A percentile compares a stretch with the other conserved stretches of the same genome.
These are phyloP conservation scores for Odocoileus virginianus DNA, from an alignment of 2,113 vertebrate genomes.

Conservation along the genomic window DNA sequence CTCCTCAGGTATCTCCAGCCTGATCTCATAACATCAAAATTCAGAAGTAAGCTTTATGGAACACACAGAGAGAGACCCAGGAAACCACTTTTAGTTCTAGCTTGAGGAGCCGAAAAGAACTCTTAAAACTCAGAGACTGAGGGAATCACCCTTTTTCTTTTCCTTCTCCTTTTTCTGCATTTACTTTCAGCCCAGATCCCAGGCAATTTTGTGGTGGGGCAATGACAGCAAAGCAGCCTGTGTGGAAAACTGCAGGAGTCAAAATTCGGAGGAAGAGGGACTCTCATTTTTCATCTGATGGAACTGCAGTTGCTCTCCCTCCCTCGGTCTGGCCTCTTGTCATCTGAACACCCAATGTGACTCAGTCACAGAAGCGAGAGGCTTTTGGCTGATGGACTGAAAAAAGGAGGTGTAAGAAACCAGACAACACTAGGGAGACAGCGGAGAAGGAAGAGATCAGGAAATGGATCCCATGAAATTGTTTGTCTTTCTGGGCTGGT, in stretches of 20 bases:
- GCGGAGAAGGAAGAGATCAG: neutral
- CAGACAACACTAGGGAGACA: neutral
- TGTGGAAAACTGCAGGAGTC: neutral
- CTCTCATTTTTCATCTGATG: neutral
- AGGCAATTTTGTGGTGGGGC: neutral
- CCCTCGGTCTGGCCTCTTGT: neutral
- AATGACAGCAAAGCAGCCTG: neutral
- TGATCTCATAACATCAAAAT: neutral
- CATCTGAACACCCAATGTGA: neutral
- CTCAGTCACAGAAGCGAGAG: neutral
- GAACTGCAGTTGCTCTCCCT: neutral
- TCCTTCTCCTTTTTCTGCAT: neutral
- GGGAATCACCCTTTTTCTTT: neutral
- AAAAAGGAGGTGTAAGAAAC: neutral
- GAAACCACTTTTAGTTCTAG: neutral
- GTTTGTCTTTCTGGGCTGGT: neutral
- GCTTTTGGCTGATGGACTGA: neutral
- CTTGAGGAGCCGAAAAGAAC: neutral
- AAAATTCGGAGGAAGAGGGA: neutral
- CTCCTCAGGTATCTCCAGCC: neutral
- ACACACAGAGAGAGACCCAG: neutral
- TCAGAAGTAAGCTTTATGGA: neutral
- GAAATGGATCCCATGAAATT: neutral
- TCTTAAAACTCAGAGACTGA: neutral
- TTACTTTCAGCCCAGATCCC: neutral